Conservation (phyloP, 2,797 vertebrate genomes). For the Brotula barbata region DNA sequence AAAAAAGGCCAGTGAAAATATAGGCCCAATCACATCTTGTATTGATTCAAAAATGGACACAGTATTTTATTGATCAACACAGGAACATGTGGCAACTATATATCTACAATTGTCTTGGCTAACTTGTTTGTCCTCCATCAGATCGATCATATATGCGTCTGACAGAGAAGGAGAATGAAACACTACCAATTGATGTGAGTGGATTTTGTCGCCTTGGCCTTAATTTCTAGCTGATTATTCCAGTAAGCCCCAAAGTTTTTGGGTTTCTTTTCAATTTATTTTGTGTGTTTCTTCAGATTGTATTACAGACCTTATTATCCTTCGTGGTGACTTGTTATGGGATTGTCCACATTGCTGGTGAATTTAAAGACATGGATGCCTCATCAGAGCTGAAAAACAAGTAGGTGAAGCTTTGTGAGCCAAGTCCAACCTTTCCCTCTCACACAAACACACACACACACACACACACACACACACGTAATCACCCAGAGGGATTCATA, state of each 20-base stretch:
- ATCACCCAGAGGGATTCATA: no score
- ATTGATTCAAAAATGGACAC: no score
- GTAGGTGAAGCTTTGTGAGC: conserved; percentile 81
- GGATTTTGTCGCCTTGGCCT: background rate
- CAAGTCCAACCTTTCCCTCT: no score
- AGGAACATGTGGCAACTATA: no score
- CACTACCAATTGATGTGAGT: conserved; percentile 95
- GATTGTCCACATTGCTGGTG: conserved; percentile 96
- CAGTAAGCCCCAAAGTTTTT: no score
- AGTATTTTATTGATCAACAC: rapidly evolving
- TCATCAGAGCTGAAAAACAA: conserved; percentile 98
- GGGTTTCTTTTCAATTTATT: background rate
- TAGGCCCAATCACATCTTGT: no score
- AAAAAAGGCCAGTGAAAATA: no score
- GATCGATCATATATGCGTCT: conserved; percentile 97
- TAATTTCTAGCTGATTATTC: conserved; percentile 21
- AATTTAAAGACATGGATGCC: conserved; percentile 99
- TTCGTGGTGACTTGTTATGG: conserved; percentile 96
- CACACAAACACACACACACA: background rate
- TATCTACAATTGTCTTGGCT: no score
- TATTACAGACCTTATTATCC: conserved; percentile 94
- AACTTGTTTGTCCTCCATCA: conserved; percentile 58
- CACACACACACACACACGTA: background rate
- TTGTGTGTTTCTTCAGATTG: conserved; percentile 82
- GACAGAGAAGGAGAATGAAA: conserved; percentile 97